phyloP scores from a whole-genome alignment of 1,140 invertebrate genomes.

The Tachypleus tridentatus region DNA sequence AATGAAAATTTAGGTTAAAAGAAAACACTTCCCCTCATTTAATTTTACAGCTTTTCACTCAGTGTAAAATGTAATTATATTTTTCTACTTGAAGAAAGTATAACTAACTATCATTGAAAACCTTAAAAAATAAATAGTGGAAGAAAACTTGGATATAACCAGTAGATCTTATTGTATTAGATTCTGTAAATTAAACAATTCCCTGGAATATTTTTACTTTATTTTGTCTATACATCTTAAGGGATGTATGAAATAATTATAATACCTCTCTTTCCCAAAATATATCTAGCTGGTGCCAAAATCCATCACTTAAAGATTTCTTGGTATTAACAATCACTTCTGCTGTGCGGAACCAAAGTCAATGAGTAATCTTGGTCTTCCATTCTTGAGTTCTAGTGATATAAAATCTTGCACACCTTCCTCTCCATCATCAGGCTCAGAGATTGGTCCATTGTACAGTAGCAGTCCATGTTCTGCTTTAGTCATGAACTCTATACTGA shows the following conservation, averaged over 20 bases:
- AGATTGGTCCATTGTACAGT: conserved; percentile 37
- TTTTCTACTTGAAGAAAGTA: too few species aligned
- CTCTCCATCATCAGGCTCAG: not conserved
- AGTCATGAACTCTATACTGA: conserved; percentile 36
- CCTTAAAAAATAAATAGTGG: too few species aligned
- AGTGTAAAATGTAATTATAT: too few species aligned
- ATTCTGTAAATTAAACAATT: too few species aligned
- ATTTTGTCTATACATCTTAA: too few species aligned
- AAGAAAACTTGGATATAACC: too few species aligned
- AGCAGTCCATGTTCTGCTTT: conserved; percentile 29
- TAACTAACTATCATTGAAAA: too few species aligned
- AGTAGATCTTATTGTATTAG: too few species aligned
- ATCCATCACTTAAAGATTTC: conserved; percentile 54
- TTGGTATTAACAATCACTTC: conserved; percentile 16
- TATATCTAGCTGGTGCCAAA: conserved; percentile 70
- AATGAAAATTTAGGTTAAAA: too few species aligned
- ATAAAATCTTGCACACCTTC: conserved; percentile 31
- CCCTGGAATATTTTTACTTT: too few species aligned
- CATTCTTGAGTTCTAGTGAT: conserved; percentile 30
- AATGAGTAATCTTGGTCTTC: conserved; percentile 32
- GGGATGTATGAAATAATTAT: not conserved
- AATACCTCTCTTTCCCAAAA: conserved; percentile 48
- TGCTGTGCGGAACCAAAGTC: conserved; percentile 31
- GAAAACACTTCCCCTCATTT: too few species aligned
- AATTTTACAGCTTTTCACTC: too few species aligned